phyloP scores from a whole-genome alignment of 2,888 invertebrate genomes.

The Acanthococcus lagerstroemiae region DNA sequence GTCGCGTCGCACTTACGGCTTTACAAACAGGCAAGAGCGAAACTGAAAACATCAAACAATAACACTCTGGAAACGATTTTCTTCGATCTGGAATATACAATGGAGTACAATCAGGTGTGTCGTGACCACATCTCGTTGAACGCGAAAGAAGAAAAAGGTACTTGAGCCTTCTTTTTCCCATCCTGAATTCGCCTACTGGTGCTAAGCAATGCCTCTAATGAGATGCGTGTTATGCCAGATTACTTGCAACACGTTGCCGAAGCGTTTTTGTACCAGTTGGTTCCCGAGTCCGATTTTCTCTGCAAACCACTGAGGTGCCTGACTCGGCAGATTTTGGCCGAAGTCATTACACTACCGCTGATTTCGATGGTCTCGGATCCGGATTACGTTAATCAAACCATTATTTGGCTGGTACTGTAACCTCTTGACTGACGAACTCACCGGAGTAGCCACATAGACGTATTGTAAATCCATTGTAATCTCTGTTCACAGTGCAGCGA shows the following conservation, averaged over 20 bases:
- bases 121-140: constrained; percentile 70
- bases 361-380: constrained; percentile 71
- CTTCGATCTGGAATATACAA: constrained; percentile 78
- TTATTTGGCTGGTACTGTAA: constrained; percentile 80
- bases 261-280: constrained; percentile 66
- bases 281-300: constrained; percentile 74
- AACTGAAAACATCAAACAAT: constrained; percentile 39
- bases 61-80: constrained; percentile 60
- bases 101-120: constrained; percentile 69
- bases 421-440: constrained; percentile 40
- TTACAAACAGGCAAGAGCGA: constrained; percentile 64
- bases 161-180: background rate
- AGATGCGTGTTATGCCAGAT: constrained; percentile 45
- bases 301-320: constrained; percentile 70
- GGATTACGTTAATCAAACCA: constrained; percentile 81
- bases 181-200: background rate
- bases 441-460: too few relatives aligned
- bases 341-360: constrained; percentile 59
- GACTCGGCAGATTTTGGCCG: constrained; percentile 63
- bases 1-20: constrained; percentile 78
- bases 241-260: constrained; percentile 73
- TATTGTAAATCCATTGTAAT: background rate
- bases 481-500: constrained; percentile 63
- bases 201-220: background rate
- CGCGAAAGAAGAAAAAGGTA: constrained; percentile 53